phyloP scores from a whole-genome alignment of 2,113 vertebrate genomes.

The Psephotus haematonotus region DNA sequence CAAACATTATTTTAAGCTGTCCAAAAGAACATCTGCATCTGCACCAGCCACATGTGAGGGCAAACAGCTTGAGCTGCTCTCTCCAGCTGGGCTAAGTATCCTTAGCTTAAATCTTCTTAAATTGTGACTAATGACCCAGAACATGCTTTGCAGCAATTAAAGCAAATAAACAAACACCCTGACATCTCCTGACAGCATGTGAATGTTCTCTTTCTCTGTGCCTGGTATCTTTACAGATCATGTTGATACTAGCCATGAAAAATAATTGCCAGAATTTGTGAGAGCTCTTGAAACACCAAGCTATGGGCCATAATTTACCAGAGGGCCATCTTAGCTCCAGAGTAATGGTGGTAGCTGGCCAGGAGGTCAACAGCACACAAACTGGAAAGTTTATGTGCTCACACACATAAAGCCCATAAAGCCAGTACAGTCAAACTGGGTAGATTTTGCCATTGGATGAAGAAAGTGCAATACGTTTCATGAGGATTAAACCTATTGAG shows the following conservation, averaged over 20 bases:
- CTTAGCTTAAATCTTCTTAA: constrained; percentile 17
- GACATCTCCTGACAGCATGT: background rate
- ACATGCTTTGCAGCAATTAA: background rate
- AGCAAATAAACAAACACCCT: constrained; percentile 48
- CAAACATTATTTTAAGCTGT: background rate
- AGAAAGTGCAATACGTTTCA: background rate
- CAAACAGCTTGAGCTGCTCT: constrained; percentile 16
- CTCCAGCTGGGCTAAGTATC: constrained; percentile 28
- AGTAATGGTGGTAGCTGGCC: background rate
- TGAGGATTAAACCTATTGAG: background rate
- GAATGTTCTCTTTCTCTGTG: background rate
- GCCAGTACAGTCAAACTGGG: background rate
- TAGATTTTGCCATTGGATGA: background rate
- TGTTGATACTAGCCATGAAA: background rate
- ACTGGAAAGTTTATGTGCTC: background rate
- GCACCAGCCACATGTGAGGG: background rate
- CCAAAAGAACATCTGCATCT: constrained; percentile 39
- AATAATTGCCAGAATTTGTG: background rate
- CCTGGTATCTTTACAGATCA: background rate
- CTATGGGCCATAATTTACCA: background rate
- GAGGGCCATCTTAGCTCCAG: background rate
- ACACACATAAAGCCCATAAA: background rate
- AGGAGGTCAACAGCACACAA: background rate
- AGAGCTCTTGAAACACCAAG: background rate
- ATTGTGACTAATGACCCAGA: constrained; percentile 23